A percentile compares a stretch with the other conserved stretches of the same genome.
Evolutionary conservation across 2,797 vertebrate genomes (phyloP).

Genomic region (Sebastes oblongus): DNA sequence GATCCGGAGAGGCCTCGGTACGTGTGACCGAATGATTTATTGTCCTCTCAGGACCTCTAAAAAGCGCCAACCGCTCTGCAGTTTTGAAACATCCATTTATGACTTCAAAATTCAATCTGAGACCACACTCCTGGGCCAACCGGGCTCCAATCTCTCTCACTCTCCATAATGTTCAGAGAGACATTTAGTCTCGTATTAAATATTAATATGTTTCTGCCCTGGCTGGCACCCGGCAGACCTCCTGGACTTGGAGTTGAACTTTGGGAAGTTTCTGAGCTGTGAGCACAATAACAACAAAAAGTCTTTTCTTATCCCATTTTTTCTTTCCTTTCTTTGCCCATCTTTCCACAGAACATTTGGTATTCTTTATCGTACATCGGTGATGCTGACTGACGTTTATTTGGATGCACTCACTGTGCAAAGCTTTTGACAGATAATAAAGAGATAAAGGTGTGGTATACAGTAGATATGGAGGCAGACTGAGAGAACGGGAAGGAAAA

Average conservation of each 20-base stretch:
- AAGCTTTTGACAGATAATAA: slow-evolving; percentile 35
- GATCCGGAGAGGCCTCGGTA: slow-evolving; percentile 27
- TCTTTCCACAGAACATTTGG: slow-evolving; percentile 10
- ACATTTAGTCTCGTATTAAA: slow-evolving; percentile 50
- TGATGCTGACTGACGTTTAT: slow-evolving; percentile 23
- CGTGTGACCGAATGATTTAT: slow-evolving; percentile 60
- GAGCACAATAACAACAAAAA: neutral
- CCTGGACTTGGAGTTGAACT: slow-evolving; percentile 25
- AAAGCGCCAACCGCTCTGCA: slow-evolving; percentile 37
- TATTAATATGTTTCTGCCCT: slow-evolving; percentile 37
- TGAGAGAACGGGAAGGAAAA: slow-evolving; percentile 30
- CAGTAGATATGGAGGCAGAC: neutral
- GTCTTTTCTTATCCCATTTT: neutral
- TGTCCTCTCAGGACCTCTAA: slow-evolving; percentile 49
- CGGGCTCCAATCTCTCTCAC: neutral
- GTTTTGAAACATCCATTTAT: slow-evolving; percentile 60
- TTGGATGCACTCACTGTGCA: slow-evolving; percentile 35
- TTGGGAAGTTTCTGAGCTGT: slow-evolving; percentile 21
- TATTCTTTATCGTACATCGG: slow-evolving; percentile 38
- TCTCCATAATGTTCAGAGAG: slow-evolving; percentile 29
- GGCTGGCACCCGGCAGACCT: slow-evolving; percentile 21
- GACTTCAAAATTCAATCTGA: slow-evolving; percentile 55
- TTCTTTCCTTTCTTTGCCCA: neutral
- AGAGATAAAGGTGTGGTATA: slow-evolving; percentile 11
- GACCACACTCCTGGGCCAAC: slow-evolving; percentile 27